phyloP scores from a whole-genome alignment of 2,113 vertebrate species.

The Hippocampus comes region DNA sequence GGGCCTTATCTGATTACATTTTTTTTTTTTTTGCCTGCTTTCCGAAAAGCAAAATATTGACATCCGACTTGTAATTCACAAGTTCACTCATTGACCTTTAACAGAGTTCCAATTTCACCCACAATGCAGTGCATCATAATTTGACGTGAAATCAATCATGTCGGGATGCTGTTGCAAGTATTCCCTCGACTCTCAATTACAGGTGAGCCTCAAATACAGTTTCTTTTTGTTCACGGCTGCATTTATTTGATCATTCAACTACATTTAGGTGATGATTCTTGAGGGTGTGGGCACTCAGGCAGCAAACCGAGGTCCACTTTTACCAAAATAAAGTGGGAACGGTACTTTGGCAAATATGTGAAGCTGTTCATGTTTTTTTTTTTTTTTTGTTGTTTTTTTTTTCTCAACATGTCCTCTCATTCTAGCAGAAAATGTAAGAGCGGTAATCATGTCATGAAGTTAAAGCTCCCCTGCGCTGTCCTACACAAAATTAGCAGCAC shows the following conservation, averaged over 20 bases:
- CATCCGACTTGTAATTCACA: neutral
- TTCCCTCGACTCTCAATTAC: neutral
- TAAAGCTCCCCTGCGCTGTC: conserved; percentile 4
- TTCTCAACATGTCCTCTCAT: neutral
- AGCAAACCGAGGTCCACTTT: neutral
- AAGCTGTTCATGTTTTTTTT: neutral
- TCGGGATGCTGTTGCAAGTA: neutral
- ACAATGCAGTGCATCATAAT: neutral
- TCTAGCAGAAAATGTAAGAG: conserved; percentile 5
- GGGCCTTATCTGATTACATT: neutral
- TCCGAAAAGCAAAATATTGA: neutral
- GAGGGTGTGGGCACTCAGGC: neutral
- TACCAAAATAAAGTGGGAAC: neutral
- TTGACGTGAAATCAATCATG: too few relatives aligned
- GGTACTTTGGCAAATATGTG: neutral
- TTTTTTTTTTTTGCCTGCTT: neutral
- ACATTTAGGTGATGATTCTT: neutral
- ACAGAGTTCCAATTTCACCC: neutral
- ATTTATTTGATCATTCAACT: neutral
- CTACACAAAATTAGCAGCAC: conserved; percentile 10
- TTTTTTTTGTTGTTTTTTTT: too few relatives aligned
- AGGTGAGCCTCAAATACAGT: neutral
- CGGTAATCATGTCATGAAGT: conserved; percentile 21
- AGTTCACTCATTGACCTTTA: neutral
- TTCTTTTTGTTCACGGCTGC: neutral